Conservation (phyloP, 1,140 invertebrate genomes). For the Papilio machaon region DNA sequence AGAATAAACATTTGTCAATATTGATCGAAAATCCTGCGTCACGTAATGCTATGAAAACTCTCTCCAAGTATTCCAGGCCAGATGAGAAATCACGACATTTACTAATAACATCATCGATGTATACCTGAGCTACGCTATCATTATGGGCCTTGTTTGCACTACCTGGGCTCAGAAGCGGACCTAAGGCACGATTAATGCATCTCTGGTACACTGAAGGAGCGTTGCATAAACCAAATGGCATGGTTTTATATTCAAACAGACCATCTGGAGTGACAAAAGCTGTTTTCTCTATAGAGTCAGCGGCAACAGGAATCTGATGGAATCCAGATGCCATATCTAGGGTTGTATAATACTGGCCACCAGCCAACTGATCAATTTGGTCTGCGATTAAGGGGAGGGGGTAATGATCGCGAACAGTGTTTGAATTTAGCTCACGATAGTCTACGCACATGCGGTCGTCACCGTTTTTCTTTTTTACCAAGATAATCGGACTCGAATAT, state of each 20-base stretch:
- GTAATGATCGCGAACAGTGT: slow-evolving; percentile 55
- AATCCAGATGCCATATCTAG: slow-evolving; percentile 76
- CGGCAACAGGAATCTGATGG: slow-evolving; percentile 69
- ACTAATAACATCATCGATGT: slow-evolving; percentile 41
- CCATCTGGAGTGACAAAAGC: slow-evolving; percentile 62
- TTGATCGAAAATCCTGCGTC: slow-evolving; percentile 46
- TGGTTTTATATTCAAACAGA: slow-evolving; percentile 58
- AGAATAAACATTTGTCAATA: no score
- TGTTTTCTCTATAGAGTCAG: slow-evolving; percentile 53
- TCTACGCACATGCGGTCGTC: slow-evolving; percentile 52
- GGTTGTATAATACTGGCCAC: slow-evolving; percentile 49
- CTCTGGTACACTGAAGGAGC: slow-evolving; percentile 54
- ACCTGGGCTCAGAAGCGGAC: not conserved
- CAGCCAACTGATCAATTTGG: slow-evolving; percentile 45
- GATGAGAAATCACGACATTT: slow-evolving; percentile 31
- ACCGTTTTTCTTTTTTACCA: slow-evolving; percentile 48
- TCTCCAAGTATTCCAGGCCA: slow-evolving; percentile 42
- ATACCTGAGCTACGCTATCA: slow-evolving; percentile 22
- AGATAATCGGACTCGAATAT: no score
- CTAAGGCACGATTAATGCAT: slow-evolving; percentile 44
- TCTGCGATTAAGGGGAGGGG: slow-evolving; percentile 51
- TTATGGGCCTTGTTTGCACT: no score
- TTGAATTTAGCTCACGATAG: slow-evolving; percentile 58
- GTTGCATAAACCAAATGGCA: slow-evolving; percentile 59
- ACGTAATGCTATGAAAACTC: slow-evolving; percentile 43